These are phyloP conservation scores for Lasioglossum baleicum DNA, from an alignment of 1,140 invertebrate genomes.

Conservation along the genomic window DNA sequence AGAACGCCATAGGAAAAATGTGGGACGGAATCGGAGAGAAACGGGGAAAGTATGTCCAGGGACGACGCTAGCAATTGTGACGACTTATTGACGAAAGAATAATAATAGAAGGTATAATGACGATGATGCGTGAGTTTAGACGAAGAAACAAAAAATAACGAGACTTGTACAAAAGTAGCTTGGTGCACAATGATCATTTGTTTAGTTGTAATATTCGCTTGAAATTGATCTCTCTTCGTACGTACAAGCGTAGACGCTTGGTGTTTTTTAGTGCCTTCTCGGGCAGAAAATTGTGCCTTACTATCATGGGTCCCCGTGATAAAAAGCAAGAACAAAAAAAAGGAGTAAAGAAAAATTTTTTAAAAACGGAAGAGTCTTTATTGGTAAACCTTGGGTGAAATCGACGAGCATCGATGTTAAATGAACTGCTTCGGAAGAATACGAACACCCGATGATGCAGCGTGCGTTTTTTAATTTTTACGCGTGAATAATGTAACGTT, in stretches of 20 bases:
- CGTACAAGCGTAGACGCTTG: conserved; percentile 51
- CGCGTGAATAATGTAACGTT: conserved; percentile 17
- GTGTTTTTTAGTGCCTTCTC: conserved; percentile 63
- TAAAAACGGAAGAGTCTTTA: conserved; percentile 13
- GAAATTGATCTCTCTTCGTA: conserved; percentile 61
- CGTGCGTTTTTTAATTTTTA: conserved; percentile 20
- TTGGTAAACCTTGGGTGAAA: conserved; percentile 37
- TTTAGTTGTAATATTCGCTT: conserved; percentile 53
- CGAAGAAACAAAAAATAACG: neutral
- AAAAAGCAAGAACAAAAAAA: neutral
- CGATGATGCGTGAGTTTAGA: neutral
- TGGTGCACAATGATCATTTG: conserved; percentile 60
- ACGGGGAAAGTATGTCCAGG: neutral
- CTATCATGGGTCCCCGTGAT: conserved; percentile 52
- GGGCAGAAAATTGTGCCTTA: conserved; percentile 64
- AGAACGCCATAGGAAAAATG: too few species aligned
- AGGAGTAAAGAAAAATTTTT: too few species aligned
- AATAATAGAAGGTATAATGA: conserved; percentile 1
- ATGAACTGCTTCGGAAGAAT: conserved; percentile 25
- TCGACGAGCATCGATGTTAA: conserved; percentile 39
- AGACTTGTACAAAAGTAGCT: conserved; percentile 50
- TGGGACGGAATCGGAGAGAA: neutral
- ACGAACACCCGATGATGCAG: neutral
- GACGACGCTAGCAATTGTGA: neutral
- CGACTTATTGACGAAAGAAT: conserved; percentile 6